phyloP scores from a whole-genome alignment of 2,888 invertebrate genomes.

The Rambutsinella grinnellia region DNA sequence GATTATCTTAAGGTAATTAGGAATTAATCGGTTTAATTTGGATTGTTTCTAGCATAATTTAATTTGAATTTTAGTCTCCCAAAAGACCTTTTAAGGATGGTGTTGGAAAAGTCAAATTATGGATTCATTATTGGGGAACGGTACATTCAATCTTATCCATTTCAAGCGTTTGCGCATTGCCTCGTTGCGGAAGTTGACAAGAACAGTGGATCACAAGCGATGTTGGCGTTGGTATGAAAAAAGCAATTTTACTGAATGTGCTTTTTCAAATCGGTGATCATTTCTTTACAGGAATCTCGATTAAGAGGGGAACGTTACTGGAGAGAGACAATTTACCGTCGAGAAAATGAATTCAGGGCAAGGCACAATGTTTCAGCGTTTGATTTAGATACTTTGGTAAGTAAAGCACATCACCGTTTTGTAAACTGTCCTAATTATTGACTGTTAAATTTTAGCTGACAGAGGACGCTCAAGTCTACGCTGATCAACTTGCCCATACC shows the following conservation, averaged over 20 bases:
- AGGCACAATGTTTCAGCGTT: slow-evolving; percentile 24
- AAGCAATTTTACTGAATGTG: not conserved
- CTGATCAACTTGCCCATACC: slow-evolving; percentile 18
- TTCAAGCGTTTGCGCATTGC: slow-evolving; percentile 29
- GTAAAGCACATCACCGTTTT: no score
- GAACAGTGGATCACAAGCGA: slow-evolving; percentile 13
- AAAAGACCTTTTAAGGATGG: slow-evolving; percentile 19
- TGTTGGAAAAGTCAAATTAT: slow-evolving; percentile 21
- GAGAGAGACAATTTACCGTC: slow-evolving; percentile 32
- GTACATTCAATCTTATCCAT: slow-evolving; percentile 9
- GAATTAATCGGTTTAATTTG: no score
- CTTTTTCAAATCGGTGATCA: not conserved
- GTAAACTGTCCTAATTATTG: no score
- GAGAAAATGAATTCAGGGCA: slow-evolving; percentile 32
- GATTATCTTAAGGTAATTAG: slow-evolving; percentile 17
- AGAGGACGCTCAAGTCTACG: slow-evolving; percentile 28
- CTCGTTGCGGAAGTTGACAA: slow-evolving; percentile 25
- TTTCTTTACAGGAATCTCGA: slow-evolving; percentile 15
- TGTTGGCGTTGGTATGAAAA: slow-evolving; percentile 29
- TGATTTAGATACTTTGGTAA: slow-evolving; percentile 34
- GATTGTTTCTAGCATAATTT: no score
- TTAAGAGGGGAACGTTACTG: slow-evolving; percentile 29
- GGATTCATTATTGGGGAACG: slow-evolving; percentile 34
- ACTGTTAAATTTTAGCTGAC: slow-evolving; percentile 15
- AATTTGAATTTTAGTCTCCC: no score